phyloP scores from a whole-genome alignment of 2,888 invertebrate species.

The Ormyrus pomaceus region DNA sequence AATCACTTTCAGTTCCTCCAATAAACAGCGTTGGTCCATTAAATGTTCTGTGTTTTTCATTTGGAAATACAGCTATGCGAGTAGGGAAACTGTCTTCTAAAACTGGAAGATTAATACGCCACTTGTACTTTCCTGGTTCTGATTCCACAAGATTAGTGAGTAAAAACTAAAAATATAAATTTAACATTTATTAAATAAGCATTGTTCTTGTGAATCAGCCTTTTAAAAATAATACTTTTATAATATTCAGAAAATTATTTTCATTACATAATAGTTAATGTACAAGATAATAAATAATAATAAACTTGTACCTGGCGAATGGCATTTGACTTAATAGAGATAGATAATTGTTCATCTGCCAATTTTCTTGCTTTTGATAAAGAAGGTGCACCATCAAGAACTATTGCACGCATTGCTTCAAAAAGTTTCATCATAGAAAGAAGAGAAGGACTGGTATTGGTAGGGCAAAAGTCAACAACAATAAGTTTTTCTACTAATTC shows the following conservation, averaged over 20 bases:
- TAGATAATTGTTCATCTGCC: constrained; percentile 82
- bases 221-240: not conserved
- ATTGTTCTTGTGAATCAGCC: not conserved
- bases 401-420: constrained; percentile 81
- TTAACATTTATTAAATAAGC: not conserved
- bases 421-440: constrained; percentile 81
- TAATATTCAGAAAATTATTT: not conserved
- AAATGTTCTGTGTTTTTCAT: constrained; percentile 73
- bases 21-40: constrained; percentile 88
- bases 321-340: constrained; percentile 78
- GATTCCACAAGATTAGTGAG: constrained; percentile 89
- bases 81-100: constrained; percentile 82
- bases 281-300: constrained; percentile 6
- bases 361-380: constrained; percentile 83
- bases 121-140: constrained; percentile 81
- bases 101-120: constrained; percentile 88
- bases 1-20: constrained; percentile 89
- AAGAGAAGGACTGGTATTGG: constrained; percentile 80
- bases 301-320: constrained; percentile 75
- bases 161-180: constrained; percentile 80
- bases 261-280: not conserved
- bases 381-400: constrained; percentile 80
- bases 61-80: constrained; percentile 82
- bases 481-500: constrained; percentile 81
- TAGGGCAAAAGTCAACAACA: constrained; percentile 85